Conservation (phyloP, 64 coral and sea anemone genomes). For the Exaiptasia diaphana region DNA sequence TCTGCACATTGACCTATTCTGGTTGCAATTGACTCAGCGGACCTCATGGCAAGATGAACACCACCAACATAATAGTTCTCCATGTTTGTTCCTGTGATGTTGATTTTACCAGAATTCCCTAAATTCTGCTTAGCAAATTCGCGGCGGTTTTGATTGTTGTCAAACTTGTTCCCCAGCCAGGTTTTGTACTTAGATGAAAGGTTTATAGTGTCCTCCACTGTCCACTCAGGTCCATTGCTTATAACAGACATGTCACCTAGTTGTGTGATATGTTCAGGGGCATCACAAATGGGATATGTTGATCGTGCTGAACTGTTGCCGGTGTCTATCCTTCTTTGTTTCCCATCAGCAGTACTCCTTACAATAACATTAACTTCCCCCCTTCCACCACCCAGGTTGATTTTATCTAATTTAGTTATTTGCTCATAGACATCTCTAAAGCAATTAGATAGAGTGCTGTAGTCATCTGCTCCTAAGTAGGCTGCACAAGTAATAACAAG, state of each 20-base stretch:
- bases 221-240: constrained; percentile 21
- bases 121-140: constrained; percentile 55
- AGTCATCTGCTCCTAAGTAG: constrained; percentile 47
- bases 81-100: not conserved
- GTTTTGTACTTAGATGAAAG: not conserved
- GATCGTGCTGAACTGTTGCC: constrained; percentile 45
- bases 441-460: constrained; percentile 30
- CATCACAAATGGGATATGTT: constrained; percentile 48
- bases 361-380: constrained; percentile 10
- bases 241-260: constrained; percentile 51
- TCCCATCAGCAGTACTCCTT: constrained; percentile 49
- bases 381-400: constrained; percentile 28
- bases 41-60: not conserved
- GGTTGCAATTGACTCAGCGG: not conserved
- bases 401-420: constrained; percentile 16
- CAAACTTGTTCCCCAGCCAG: not conserved
- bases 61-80: constrained; percentile 6
- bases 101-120: not conserved
- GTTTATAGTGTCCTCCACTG: constrained; percentile 28
- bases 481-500: constrained; percentile 37
- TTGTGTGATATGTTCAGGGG: constrained; percentile 42
- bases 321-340: constrained; percentile 8
- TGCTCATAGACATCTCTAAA: constrained; percentile 11
- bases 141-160: constrained; percentile 30
- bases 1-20: not conserved